Evolutionary conservation across 2,888 invertebrate genomes (phyloP).

Genomic region (Meghimatium bilineatum): DNA sequence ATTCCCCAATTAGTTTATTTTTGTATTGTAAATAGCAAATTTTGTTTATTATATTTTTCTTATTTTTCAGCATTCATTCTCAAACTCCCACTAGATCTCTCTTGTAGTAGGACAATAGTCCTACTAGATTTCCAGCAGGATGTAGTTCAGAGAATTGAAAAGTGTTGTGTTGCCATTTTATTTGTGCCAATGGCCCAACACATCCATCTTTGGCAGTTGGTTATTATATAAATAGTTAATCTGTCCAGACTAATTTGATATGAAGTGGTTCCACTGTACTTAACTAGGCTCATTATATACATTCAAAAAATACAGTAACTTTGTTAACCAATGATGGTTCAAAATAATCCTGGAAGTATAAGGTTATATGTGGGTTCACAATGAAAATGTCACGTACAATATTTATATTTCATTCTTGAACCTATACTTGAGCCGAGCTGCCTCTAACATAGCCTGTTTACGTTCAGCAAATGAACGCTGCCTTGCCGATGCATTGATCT

Average conservation of each 20-base stretch:
- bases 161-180: not conserved
- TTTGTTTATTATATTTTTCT: no score
- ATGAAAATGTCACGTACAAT: not conserved
- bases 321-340: not conserved
- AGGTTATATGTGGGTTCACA: not conserved
- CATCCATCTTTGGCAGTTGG: no score
- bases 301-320: not conserved
- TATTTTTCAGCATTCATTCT: no score
- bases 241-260: no score
- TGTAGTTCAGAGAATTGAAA: no score
- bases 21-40: no score
- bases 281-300: not conserved
- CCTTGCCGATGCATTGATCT: slow-evolving; percentile 80
- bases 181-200: no score
- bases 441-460: slow-evolving; percentile 87
- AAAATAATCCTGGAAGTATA: not conserved
- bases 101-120: no score
- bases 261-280: not conserved
- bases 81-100: no score
- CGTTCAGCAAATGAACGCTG: slow-evolving; percentile 87
- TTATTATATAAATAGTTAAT: no score
- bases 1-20: no score
- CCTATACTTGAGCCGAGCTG: slow-evolving; percentile 86
- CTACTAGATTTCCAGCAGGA: no score
- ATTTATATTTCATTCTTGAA: slow-evolving; percentile 81